These are phyloP conservation scores for Sipha maydis DNA, from an alignment of 2,888 invertebrate genomes.

Conservation along the genomic window DNA sequence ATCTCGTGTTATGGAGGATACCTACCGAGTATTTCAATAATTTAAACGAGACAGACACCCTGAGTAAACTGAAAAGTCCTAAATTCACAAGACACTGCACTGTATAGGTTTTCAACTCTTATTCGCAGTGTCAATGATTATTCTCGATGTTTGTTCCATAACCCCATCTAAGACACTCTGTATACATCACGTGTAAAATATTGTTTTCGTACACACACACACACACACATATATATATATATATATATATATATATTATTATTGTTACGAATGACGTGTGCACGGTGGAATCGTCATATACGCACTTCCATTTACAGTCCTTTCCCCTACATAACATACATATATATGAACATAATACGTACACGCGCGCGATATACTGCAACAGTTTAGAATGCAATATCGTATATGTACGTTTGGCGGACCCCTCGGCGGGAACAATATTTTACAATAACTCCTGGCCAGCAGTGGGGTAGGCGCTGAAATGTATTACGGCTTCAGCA, in stretches of 20 bases:
- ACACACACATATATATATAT: neutral
- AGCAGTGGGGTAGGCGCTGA: neutral
- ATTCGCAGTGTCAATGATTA: too few relatives aligned
- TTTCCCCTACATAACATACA: neutral
- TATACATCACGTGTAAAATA: too few relatives aligned
- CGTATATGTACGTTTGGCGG: neutral
- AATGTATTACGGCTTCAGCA: conserved; percentile 14
- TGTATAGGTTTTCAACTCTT: too few relatives aligned
- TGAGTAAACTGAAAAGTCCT: too few relatives aligned
- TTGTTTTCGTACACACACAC: too few relatives aligned
- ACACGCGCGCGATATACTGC: neutral
- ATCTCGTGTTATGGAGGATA: too few relatives aligned
- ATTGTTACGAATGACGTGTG: neutral
- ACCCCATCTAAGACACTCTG: too few relatives aligned
- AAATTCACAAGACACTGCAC: too few relatives aligned
- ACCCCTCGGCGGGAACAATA: conserved; percentile 29
- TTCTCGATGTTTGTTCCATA: too few relatives aligned
- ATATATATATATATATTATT: neutral
- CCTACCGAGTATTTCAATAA: too few relatives aligned
- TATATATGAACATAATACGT: neutral
- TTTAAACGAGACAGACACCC: too few relatives aligned
- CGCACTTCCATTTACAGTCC: neutral
- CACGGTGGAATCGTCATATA: neutral
- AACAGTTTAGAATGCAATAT: conserved; percentile 47
- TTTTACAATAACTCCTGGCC: conserved; percentile 32